Evolutionary conservation across 2,888 invertebrate genomes (phyloP), one percentile per base, ranked within the genome.

Genomic region (Mythimna albipuncta): DNA sequence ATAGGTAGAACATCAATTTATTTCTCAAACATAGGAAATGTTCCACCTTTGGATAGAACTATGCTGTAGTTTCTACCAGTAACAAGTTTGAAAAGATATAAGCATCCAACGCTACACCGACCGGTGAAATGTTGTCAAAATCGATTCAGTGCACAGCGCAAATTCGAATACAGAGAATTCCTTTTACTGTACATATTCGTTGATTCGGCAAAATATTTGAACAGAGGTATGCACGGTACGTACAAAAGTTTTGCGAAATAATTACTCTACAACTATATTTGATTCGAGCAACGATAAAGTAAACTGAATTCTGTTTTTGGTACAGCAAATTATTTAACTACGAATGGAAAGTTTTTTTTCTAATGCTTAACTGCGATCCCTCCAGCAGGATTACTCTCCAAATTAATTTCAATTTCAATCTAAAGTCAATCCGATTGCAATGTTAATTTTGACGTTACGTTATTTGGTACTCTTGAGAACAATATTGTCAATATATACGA

Each of bases 81-180:
- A 52, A 21, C 58, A 54, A 69, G 50, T 66, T 79, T 61, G 21
- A 71, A 80, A 79, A 80, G 66, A 71, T 73, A 50, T 76, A 76
- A 59, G 76, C 72, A 61, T 26, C 52, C 61, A 62, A 64, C 52
- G 55, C 38, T 55, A 32, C 11, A 52, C 44, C 59, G 64, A 52
- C 59, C 66, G 62, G 55, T 72, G 65, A 72, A 80, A 81, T 58
- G 71, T 66, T 79, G 72, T 79, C 79, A 70, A 68, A 82, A 79
- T 76, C 76, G 79, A 79, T 76, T 79, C 68, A 59, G n/a, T 71
- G 82, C 77, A 70, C 79, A 68, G 35, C 67, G 55, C 55, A 69
- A 62, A 82, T 82, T 79, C 83, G 71, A 71, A 73, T 76, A 79
- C 76, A 73, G 68, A 57, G 64, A 67, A 77, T 81, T 77, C 73